These are phyloP conservation scores for Pleuronectes platessa DNA, from an alignment of 2,113 vertebrate genomes.

Conservation along the genomic window DNA sequence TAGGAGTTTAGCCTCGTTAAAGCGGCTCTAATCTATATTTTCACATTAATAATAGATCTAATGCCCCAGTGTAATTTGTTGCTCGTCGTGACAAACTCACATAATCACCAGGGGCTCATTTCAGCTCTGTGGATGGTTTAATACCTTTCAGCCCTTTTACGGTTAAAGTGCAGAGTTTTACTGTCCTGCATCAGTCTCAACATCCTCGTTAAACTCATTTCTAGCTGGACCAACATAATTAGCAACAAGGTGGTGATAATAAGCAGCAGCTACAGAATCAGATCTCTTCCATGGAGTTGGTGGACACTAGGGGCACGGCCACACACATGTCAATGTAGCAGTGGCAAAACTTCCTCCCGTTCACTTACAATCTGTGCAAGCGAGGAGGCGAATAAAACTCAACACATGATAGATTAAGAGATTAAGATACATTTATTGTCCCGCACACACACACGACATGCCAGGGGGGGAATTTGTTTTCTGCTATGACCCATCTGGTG, in stretches of 20 bases:
- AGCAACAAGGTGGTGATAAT: neutral
- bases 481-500: too few species aligned
- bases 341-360: too few species aligned
- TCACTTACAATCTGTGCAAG: too few species aligned
- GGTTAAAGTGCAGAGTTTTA: neutral
- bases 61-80: neutral
- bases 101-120: neutral
- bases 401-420: too few species aligned
- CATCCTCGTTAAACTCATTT: neutral
- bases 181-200: neutral
- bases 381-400: too few species aligned
- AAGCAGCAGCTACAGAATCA: neutral
- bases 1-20: neutral
- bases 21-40: constrained; percentile 1
- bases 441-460: too few species aligned
- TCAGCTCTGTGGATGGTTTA: too few species aligned
- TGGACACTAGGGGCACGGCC: too few species aligned
- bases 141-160: neutral
- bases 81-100: neutral
- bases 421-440: too few species aligned
- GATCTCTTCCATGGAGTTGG: neutral
- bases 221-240: neutral
- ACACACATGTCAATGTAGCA: too few species aligned
- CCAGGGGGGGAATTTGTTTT: too few species aligned
- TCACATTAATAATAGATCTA: neutral